Evolutionary conservation across 2,888 invertebrate species (phyloP).

Genomic region (Stenodema calcarata): DNA sequence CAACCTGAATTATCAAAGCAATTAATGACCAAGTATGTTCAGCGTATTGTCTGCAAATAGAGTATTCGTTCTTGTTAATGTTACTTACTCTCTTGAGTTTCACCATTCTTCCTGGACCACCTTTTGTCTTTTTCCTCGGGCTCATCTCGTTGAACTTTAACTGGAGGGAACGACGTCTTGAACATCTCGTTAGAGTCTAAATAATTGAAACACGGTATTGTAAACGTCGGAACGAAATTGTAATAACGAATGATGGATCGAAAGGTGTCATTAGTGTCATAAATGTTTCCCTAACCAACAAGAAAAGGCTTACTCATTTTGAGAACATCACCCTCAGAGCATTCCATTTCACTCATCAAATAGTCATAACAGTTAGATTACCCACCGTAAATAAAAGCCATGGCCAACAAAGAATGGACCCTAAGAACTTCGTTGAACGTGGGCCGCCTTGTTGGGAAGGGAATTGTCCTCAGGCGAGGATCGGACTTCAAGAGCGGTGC

Average conservation of each 20-base stretch:
- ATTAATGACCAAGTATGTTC: neutral
- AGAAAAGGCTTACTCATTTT: no score
- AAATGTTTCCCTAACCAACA: no score
- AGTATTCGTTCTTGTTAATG: conserved; percentile 55
- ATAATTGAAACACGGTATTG: no score
- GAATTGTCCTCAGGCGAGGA: conserved; percentile 71
- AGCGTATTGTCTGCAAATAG: no score
- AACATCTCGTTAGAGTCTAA: conserved; percentile 68
- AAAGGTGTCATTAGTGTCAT: no score
- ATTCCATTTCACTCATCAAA: no score
- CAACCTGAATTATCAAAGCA: neutral
- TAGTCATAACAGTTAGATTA: no score
- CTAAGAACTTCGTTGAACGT: conserved; percentile 80
- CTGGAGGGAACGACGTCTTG: conserved; percentile 58
- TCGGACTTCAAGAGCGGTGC: conserved; percentile 65
- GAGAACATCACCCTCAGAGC: no score
- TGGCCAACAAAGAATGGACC: conserved; percentile 73
- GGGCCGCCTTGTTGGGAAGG: conserved; percentile 82
- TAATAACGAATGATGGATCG: no score
- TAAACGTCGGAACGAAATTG: no score
- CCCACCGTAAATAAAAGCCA: conserved; percentile 72
- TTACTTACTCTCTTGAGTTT: neutral
- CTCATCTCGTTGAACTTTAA: conserved; percentile 27
- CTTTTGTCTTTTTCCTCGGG: conserved; percentile 43
- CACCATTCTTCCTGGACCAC: neutral